Base-by-base conservation (phyloP, 2,888 invertebrate species). In the Adela reaumurella region DNA sequence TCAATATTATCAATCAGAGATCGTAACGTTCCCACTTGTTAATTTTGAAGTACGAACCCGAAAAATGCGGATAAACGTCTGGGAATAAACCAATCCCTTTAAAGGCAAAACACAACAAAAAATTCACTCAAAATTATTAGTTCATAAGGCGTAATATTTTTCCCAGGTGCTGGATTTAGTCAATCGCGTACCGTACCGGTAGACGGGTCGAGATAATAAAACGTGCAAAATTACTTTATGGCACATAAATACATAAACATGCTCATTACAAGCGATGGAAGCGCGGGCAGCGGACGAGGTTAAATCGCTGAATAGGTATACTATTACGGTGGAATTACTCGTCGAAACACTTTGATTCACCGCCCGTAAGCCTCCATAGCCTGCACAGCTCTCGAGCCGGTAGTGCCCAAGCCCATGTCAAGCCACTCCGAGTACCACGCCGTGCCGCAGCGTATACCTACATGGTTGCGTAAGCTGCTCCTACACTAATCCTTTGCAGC, bases 181-280 rank as follows among this genome's bases (percentile, higher is more conserved):
- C 35, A 35, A 14, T 35, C 17, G 35, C 48, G 45, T 49, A 49
- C 45, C 35, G 48, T 49, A 45, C 48, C 43, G 45, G 45, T 49
- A 45, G 43, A 45, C 45, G 48, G 43, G 45, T 45, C 48, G 41
- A 49, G 43, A 48, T 48, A 43, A 47, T 48, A 28, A 48, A 49
- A 45, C 48, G 44, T 49, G 48, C 45, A 49, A 49, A 49, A 49
- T 44, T 50, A 50, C 41, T 47, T 50, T 47, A 50, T 50, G 24
- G 46, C 43, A 45, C 47, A 50, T 50, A 50, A 50, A 47, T 47
- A 50, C 50, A 50, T 50, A 50, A 50, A 50, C 50, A 50, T 45
- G 50, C 47, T 50, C 50, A 50, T 50, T 50, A 50, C 50, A 45
- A 35, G 44, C 47, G 44, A 50, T 50, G 44, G 47, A 44, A 45